Percentiles rank a stretch among this genome's conserved stretches.
phyloP scores from a whole-genome alignment of 2,797 vertebrate species.

The Squalus acanthias region DNA sequence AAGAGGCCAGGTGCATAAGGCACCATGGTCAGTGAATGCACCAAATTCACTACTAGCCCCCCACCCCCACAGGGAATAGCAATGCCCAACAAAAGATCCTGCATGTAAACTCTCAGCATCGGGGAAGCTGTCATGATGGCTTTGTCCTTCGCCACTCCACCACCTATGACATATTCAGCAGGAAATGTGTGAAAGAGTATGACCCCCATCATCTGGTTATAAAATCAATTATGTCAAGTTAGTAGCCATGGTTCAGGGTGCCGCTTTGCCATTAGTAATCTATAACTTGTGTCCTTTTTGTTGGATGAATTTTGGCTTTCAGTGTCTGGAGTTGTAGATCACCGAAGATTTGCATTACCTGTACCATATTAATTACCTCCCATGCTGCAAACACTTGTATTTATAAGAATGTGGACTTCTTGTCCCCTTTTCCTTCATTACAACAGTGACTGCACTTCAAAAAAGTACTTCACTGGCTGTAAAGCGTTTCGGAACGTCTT shows the following conservation, averaged over 20 bases:
- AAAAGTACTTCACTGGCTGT: no score
- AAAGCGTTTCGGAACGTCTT: no score
- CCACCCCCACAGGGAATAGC: no score
- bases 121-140: neutral
- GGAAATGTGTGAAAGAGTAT: neutral
- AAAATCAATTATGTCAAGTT: neutral
- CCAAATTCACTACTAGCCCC: no score
- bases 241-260: neutral
- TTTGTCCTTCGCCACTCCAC: neutral
- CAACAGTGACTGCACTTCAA: no score
- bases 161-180: neutral
- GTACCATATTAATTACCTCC: neutral
- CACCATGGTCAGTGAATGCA: no score
- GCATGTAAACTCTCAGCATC: neutral
- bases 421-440: no score
- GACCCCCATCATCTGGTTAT: neutral
- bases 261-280: neutral
- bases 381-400: neutral
- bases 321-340: neutral
- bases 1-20: no score
- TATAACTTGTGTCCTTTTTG: neutral
- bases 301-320: neutral
- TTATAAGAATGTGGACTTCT: no score
- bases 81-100: no score
- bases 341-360: neutral